Conservation (phyloP, 2,888 invertebrate genomes). For the Agrotis clavis region DNA sequence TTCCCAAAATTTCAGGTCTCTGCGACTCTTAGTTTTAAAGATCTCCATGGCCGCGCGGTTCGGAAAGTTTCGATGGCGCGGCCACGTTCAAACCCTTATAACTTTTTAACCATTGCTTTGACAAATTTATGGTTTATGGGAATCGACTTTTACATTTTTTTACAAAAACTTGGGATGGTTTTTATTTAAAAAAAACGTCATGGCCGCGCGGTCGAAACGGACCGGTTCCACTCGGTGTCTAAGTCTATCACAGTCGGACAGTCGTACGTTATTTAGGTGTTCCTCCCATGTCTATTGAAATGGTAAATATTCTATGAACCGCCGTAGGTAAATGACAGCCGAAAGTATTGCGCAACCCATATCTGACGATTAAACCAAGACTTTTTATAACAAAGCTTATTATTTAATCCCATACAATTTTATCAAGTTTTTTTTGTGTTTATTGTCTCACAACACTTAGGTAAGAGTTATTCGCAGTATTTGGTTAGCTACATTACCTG, state of each 20-base stretch:
- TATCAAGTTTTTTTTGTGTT: slow-evolving; percentile 32
- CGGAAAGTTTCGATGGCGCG: too few species aligned
- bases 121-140: too few species aligned
- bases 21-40: too few species aligned
- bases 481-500: slow-evolving; percentile 59
- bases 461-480: slow-evolving; percentile 43
- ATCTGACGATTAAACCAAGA: slow-evolving; percentile 16
- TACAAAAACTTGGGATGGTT: too few species aligned
- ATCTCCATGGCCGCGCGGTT: too few species aligned
- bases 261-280: slow-evolving; percentile 38
- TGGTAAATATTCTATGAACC: slow-evolving; percentile 50
- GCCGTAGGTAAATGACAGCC: slow-evolving; percentile 36
- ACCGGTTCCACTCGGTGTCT: background rate
- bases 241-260: slow-evolving; percentile 29
- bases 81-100: too few species aligned
- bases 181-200: too few species aligned
- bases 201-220: too few species aligned
- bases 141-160: too few species aligned
- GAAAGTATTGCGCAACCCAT: slow-evolving; percentile 37
- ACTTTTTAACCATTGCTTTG: too few species aligned
- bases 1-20: too few species aligned
- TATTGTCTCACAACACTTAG: slow-evolving; percentile 37
- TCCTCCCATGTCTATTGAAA: slow-evolving; percentile 26
- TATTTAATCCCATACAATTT: slow-evolving; percentile 1
- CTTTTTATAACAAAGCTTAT: slow-evolving; percentile 30